Evolutionary conservation across 2,113 vertebrate genomes (phyloP).

Genomic region (Hippocampus guttulatus): DNA sequence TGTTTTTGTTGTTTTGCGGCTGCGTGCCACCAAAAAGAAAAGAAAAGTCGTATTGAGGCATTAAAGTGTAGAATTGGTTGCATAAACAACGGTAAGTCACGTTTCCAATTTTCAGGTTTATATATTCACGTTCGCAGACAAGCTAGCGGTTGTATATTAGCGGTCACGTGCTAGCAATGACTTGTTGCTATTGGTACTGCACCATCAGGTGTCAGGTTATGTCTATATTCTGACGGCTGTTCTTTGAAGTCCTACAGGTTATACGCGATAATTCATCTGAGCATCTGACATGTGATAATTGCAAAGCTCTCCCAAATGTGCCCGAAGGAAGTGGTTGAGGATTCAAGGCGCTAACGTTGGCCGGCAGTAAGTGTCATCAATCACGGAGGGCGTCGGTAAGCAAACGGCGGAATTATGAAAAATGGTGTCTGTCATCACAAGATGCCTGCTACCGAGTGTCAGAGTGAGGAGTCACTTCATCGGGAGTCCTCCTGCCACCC

Average conservation of each 20-base stretch:
- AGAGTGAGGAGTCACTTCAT: conserved; percentile 40
- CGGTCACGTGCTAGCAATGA: background rate
- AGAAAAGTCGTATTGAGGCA: no score
- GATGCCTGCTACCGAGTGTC: conserved; percentile 44
- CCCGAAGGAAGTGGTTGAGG: background rate
- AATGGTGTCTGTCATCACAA: conserved; percentile 67
- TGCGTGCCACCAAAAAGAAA: background rate
- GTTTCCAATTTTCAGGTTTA: background rate
- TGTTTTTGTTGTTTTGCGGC: background rate
- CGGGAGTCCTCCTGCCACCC: background rate
- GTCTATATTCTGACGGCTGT: no score
- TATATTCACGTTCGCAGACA: no score
- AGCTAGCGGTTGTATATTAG: background rate
- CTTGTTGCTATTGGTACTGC: background rate
- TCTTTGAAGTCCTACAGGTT: no score
- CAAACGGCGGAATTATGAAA: conserved; percentile 71
- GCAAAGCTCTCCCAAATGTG: background rate
- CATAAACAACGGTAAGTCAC: background rate
- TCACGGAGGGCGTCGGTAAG: conserved; percentile 60
- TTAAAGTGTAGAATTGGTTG: background rate
- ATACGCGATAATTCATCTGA: background rate
- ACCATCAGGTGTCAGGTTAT: background rate
- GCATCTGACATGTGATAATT: background rate
- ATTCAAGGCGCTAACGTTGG: conserved; percentile 37
- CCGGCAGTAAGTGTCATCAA: conserved; percentile 59